These are phyloP conservation scores for Eulemur mongoz DNA, from an alignment of 2,797 vertebrate species.

Conservation along the genomic window DNA sequence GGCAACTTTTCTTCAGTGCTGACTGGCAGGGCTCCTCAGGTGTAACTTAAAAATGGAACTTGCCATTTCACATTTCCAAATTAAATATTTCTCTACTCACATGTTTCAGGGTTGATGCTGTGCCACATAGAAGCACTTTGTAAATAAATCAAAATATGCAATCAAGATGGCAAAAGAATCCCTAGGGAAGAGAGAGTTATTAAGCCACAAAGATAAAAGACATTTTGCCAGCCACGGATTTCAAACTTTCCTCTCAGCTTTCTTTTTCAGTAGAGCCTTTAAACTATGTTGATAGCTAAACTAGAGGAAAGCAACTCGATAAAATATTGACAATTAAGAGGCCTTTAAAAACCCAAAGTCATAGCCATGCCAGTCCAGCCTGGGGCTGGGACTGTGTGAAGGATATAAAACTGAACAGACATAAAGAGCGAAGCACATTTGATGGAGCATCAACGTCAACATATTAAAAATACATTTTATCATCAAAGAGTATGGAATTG, in stretches of 20 bases:
- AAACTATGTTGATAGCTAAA: background rate
- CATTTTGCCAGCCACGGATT: background rate
- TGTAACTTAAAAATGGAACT: conserved; percentile 27
- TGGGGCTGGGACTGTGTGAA: background rate
- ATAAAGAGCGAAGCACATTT: background rate
- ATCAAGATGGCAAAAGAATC: conserved; percentile 5
- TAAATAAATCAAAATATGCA: conserved; percentile 65
- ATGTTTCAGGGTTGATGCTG: conserved; percentile 24
- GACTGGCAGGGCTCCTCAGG: conserved; percentile 20
- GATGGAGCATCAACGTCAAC: background rate
- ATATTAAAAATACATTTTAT: background rate
- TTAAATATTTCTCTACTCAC: conserved; percentile 21
- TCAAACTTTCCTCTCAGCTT: conserved; percentile 60
- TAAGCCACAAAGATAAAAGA: conserved; percentile 51
- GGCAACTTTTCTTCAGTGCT: background rate
- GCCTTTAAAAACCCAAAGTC: conserved; percentile 68
- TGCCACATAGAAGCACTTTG: background rate
- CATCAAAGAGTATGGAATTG: background rate
- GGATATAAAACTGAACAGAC: background rate
- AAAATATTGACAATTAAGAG: conserved; percentile 71
- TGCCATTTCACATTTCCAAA: conserved; percentile 50
- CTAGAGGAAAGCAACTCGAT: conserved; percentile 67
- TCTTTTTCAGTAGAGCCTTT: background rate
- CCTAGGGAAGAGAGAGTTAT: background rate
- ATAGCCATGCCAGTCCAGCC: conserved; percentile 48